Percentiles rank a stretch among this genome's conserved stretches.
These are phyloP conservation scores for Alligator mississippiensis DNA, from an alignment of 2,113 vertebrate species.

Conservation along the genomic window DNA sequence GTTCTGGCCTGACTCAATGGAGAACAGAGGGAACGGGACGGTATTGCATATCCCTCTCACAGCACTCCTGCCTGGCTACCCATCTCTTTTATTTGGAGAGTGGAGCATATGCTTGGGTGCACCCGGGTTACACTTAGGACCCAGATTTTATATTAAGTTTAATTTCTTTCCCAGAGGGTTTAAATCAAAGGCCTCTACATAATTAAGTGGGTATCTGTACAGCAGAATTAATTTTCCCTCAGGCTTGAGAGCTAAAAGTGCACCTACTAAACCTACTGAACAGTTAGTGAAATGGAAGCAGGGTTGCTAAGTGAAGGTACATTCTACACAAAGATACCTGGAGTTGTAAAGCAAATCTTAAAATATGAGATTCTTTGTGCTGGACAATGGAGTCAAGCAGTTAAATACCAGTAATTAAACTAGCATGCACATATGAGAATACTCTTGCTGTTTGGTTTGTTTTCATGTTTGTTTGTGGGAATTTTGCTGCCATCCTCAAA, in stretches of 20 bases:
- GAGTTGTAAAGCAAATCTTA: neutral
- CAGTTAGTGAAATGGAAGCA: neutral
- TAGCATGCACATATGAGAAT: neutral
- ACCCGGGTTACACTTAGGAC: neutral
- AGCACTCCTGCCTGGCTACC: no score
- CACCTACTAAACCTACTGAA: neutral
- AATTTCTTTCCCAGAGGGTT: neutral
- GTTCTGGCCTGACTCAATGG: no score
- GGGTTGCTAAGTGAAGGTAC: neutral
- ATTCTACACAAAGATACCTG: neutral
- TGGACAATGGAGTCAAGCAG: neutral
- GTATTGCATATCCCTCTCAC: no score
- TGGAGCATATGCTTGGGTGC: no score
- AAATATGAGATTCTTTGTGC: neutral
- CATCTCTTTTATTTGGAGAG: no score
- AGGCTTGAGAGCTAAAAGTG: neutral
- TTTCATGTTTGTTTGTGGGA: neutral
- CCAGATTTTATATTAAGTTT: neutral
- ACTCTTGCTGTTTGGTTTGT: neutral
- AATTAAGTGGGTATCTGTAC: neutral
- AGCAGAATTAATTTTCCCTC: neutral
- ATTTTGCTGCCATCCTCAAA: neutral
- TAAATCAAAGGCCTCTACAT: neutral
- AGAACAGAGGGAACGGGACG: no score
- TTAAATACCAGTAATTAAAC: neutral